phyloP scores from a whole-genome alignment of 2,113 vertebrate species.

The Anhinga rufa region DNA sequence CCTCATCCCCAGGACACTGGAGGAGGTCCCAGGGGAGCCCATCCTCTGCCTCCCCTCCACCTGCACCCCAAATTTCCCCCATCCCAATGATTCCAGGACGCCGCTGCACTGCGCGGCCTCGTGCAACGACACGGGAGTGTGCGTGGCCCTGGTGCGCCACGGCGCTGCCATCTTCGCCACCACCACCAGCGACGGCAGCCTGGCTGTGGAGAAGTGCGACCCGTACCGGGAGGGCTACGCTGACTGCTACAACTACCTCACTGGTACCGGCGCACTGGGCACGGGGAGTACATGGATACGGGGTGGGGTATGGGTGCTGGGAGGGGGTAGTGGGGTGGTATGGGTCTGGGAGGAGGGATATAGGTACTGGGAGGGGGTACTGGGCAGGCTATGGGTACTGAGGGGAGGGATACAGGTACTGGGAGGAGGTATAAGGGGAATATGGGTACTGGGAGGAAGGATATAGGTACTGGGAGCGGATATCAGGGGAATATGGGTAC shows the following conservation, averaged over 20 bases:
- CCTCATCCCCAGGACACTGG: too few relatives aligned
- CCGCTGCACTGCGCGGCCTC: constrained; percentile 88
- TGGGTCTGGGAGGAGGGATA: background rate
- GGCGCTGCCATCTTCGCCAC: constrained; percentile 85
- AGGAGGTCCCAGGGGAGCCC: background rate
- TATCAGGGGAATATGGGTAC: background rate
- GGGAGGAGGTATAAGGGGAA: too few relatives aligned
- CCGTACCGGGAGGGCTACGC: constrained; percentile 79
- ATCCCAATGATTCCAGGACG: constrained; percentile 68
- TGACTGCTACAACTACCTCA: constrained; percentile 83
- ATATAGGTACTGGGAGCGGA: too few relatives aligned
- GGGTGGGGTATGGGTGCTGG: background rate
- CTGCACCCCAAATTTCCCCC: background rate
- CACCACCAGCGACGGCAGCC: constrained; percentile 82
- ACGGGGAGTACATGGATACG: too few relatives aligned
- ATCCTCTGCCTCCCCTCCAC: background rate
- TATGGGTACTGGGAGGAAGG: too few relatives aligned
- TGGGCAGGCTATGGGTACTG: background rate
- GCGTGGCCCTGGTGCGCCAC: constrained; percentile 82
- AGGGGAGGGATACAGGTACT: too few relatives aligned
- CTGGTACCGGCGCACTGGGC: constrained; percentile 69
- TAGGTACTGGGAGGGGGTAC: background rate
- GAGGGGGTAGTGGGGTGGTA: background rate
- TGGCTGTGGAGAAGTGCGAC: constrained; percentile 87
- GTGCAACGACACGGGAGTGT: constrained; percentile 85